Base-by-base conservation (phyloP, 1,140 invertebrate species). In the Cepaea nemoralis region DNA sequence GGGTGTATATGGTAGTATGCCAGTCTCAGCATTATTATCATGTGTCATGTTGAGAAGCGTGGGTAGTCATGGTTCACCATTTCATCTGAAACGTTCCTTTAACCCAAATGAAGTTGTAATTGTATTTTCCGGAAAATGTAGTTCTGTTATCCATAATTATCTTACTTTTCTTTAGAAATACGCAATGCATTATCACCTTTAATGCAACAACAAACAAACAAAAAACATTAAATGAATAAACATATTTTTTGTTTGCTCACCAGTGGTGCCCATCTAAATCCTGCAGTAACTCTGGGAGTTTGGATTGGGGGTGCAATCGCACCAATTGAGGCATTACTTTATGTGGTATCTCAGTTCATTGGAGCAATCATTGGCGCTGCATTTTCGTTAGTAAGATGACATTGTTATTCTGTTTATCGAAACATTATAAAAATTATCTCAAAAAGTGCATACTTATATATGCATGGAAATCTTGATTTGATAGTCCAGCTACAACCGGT, bases 261-360 rank as follows among this genome's bases (percentile, higher is more conserved):
- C 82, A 91, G 91, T 82, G 92, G 92, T 39, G 91, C 85, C 35
- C 91, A 92, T 81, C 86, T 92, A 66, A 92, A 92, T 79, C 91
- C 91, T 35, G 91, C 88, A 0, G 90, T 92, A 8, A 90, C 91
- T 0, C 39, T 90, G 22, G 89, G 86, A 6, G 82, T 91, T 0
- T 82, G 84, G 8, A 40, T 91, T 35, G 55, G 84, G 33, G 89
- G 91, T 0, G 89, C 85, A 19, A 85, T 91, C 24, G 55, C 77
- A 3, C 66, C 83, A 0, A n/a, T 83, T 10, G 75, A 88, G 39
- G 85, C 85, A 6, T 63, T 87, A 10, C 80, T 83, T 12, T 92
- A 91, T 77, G 73, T 89, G 27, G n/a, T 87, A 22, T 83, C 84
- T 63, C 91, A 92, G 78, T 66, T 92, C 0, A 6, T 85, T 6